Base-by-base conservation (phyloP, 1,140 invertebrate species). In the Drosophila tsacasi region DNA sequence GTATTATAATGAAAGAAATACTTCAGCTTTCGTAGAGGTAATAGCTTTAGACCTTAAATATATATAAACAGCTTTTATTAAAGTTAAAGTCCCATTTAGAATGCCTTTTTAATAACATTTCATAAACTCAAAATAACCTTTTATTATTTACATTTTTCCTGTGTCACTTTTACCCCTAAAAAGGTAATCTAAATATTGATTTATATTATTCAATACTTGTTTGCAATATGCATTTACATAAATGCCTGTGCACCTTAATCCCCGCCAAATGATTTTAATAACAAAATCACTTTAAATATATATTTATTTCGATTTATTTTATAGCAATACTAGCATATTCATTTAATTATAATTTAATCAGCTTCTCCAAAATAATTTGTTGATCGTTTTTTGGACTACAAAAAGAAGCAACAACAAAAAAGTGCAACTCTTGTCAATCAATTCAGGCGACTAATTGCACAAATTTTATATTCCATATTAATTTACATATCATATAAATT, bases 401-500 rank as follows among this genome's bases (percentile, higher is more conserved):
- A 32, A 19, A 30, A 32, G n/a, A 10, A 50, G 15, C 2, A 46
- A 37, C 42, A 25, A 9, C 7, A 40, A 44, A 44, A 44, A 9
- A 35, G 32, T 9, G 9, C 21, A 23, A 37, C 46, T 37, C 44
- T 40, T 60, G 54, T 63, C 57, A 54, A 55, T 74, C 72, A 75
- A 75, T 74, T 75, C 69, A 74, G 35, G 58, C 72, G 72, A 49
- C 69, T 74, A 75, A 75, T 75, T 75, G 71, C 69, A 52, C 69
- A 73, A 61, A 52, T 73, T 50, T 72, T 73, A 52, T 72, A 73
- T 73, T 74, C 58, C 72, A 75, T 75, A 75, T 75, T 63, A 75
- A 75, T 75, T 75, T 75, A 74, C 69, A 75, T 75, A 55, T 75
- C 67, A 75, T 74, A 74, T 75, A 75, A 75, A 75, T 75, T 75